Evolutionary conservation across 2,797 vertebrate species (phyloP).

Genomic region (Danio kyathit): DNA sequence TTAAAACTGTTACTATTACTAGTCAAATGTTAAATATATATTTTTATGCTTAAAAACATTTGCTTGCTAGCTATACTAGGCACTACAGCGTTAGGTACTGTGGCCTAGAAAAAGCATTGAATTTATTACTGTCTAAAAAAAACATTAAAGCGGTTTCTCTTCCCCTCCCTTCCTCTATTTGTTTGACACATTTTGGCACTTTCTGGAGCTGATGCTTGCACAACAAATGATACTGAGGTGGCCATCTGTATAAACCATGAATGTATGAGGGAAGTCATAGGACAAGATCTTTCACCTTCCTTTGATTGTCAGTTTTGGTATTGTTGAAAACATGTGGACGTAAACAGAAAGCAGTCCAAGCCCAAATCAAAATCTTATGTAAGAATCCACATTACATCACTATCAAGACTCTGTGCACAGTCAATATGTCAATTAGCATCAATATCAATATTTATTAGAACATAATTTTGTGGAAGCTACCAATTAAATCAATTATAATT

Average conservation of each 20-base stretch:
- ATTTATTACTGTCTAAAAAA: no score
- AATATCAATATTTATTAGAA: background rate
- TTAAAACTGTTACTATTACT: no score
- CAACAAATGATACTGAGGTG: background rate
- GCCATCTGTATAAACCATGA: slow-evolving; percentile 73
- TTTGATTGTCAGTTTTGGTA: slow-evolving; percentile 76
- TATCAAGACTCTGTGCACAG: background rate
- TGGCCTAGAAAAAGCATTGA: no score
- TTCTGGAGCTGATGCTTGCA: slow-evolving; percentile 10
- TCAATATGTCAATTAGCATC: background rate
- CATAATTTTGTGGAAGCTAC: background rate
- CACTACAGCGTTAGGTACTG: no score
- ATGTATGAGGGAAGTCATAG: slow-evolving; percentile 74
- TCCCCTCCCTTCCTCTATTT: slow-evolving; percentile 4
- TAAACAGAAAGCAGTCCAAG: slow-evolving; percentile 22
- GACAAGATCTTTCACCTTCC: slow-evolving; percentile 82
- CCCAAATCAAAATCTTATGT: slow-evolving; percentile 1
- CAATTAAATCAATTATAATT: no score
- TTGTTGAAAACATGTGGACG: slow-evolving; percentile 69
- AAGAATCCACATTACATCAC: slow-evolving; percentile 27
- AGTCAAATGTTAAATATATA: no score
- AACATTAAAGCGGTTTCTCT: background rate
- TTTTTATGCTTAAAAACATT: no score
- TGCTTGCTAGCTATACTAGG: no score
- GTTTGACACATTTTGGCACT: slow-evolving; percentile 18